A percentile compares a stretch with the other conserved stretches of the same genome.
phyloP scores from a whole-genome alignment of 1,140 invertebrate species.

The Diorhabda sublineata region DNA sequence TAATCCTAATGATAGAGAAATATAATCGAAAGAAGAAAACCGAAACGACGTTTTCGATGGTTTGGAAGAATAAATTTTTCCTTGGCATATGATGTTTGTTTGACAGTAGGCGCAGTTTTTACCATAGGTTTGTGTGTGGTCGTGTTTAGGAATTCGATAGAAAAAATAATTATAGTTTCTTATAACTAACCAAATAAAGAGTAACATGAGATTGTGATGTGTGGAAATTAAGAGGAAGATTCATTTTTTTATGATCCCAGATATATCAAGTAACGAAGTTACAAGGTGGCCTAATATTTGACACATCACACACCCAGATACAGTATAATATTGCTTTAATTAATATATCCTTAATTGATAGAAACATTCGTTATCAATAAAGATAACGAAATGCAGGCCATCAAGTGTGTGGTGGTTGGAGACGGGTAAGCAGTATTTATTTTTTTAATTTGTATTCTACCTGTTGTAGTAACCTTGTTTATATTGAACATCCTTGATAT shows the following conservation, averaged over 20 bases:
- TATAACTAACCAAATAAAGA: not conserved
- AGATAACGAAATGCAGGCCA: conserved; percentile 72
- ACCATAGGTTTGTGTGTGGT: not conserved
- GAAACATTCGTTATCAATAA: conserved; percentile 10
- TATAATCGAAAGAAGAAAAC: no score
- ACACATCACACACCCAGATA: conserved; percentile 1
- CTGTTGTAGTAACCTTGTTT: no score
- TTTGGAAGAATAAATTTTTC: no score
- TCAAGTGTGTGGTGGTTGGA: conserved; percentile 93
- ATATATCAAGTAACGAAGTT: not conserved
- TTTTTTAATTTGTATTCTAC: not conserved
- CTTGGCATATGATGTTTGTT: not conserved
- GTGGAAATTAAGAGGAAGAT: not conserved
- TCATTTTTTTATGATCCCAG: not conserved
- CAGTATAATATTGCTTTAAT: not conserved
- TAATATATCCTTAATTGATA: conserved; percentile 3
- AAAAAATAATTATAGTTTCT: not conserved
- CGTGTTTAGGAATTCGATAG: not conserved
- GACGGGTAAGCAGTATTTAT: conserved; percentile 70
- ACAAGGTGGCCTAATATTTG: not conserved
- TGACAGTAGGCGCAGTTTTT: conserved; percentile 1
- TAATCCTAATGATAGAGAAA: no score
- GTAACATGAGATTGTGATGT: conserved; percentile 2
- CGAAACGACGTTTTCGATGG: no score
- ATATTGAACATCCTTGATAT: no score